Conservation (phyloP, 2,113 vertebrate genomes). For the Saguinus midas region DNA sequence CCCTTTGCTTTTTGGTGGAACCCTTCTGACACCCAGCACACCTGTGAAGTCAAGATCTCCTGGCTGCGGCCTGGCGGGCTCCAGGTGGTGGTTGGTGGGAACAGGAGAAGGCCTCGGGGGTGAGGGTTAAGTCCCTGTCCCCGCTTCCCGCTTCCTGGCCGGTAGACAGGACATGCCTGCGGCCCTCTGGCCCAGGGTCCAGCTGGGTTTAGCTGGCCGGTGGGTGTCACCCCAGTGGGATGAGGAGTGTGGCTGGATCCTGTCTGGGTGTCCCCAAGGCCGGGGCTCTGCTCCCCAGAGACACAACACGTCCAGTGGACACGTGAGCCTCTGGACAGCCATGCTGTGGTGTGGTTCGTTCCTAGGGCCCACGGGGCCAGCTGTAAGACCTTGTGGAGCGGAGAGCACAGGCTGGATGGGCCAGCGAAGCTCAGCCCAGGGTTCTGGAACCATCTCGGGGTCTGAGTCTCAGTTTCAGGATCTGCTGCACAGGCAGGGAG, state of each 20-base stretch:
- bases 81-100: too few species aligned
- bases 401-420: too few species aligned
- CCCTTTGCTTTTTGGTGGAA: too few species aligned
- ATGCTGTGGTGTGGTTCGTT: fast-evolving
- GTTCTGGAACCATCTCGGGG: neutral
- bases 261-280: neutral
- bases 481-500: neutral
- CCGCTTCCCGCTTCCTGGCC: neutral
- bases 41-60: too few species aligned
- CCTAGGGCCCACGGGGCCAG: neutral
- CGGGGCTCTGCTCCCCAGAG: neutral
- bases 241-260: neutral
- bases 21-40: too few species aligned
- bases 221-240: neutral
- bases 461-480: too few species aligned
- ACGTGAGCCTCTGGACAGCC: neutral
- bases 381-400: neutral
- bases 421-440: neutral
- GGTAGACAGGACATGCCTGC: fast-evolving
- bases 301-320: neutral
- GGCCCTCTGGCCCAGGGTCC: neutral
- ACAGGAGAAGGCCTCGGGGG: too few species aligned
- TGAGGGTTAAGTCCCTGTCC: neutral
- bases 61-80: too few species aligned
- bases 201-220: neutral